Evolutionary conservation across 2,888 invertebrate genomes (phyloP).

Genomic region (Coecobrya sp.): DNA sequence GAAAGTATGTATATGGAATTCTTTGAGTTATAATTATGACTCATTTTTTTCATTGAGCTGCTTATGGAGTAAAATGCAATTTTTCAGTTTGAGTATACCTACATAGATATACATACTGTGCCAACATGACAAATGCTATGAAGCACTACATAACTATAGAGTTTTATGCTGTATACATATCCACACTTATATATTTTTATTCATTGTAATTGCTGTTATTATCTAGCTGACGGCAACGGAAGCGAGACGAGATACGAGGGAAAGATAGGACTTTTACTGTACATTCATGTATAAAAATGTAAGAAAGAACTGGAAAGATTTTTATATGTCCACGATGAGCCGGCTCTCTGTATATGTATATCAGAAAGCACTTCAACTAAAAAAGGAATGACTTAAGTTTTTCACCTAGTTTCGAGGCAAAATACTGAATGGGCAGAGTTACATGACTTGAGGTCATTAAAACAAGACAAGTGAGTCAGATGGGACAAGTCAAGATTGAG

Average conservation of each 20-base stretch:
- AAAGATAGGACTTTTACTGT: slow-evolving; percentile 43
- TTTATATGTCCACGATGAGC: not conserved
- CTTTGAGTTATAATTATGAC: no score
- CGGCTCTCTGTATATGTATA: no score
- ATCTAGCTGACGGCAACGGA: slow-evolving; percentile 61
- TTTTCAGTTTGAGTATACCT: no score
- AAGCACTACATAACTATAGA: no score
- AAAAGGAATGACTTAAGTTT: slow-evolving; percentile 17
- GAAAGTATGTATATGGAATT: no score
- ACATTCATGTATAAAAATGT: not conserved
- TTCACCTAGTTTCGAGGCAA: slow-evolving; percentile 66
- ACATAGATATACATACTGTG: no score
- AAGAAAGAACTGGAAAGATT: slow-evolving; percentile 12
- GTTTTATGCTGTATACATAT: no score
- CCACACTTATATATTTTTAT: not conserved
- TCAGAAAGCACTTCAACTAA: not conserved
- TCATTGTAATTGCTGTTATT: slow-evolving; percentile 15
- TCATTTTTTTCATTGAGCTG: no score
- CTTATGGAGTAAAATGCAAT: no score
- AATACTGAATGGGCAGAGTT: slow-evolving; percentile 40
- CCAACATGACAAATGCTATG: no score
- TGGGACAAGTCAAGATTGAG: not conserved
- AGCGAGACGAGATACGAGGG: slow-evolving; percentile 71
- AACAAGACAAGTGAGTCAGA: slow-evolving; percentile 14
- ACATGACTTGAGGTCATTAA: slow-evolving; percentile 71